Percentiles rank a stretch among this genome's conserved stretches.
These are phyloP conservation scores for Parapsyche elsis DNA, from an alignment of 1,140 invertebrate genomes.

Conservation along the genomic window DNA sequence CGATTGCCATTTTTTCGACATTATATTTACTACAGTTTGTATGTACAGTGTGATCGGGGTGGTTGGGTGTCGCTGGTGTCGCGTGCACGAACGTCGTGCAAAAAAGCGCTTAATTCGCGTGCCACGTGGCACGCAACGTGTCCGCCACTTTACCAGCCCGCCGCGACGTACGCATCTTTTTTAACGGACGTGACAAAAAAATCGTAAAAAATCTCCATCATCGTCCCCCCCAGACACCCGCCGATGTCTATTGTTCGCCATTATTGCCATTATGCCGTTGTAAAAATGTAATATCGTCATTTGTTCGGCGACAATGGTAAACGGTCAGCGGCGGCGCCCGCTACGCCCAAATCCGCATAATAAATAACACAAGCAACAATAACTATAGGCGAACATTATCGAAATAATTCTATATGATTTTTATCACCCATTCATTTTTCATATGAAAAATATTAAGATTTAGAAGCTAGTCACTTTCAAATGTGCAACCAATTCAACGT, in stretches of 20 bases:
- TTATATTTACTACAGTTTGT: not conserved
- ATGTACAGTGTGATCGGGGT: not conserved
- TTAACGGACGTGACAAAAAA: slow-evolving; percentile 1
- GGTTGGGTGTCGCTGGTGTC: slow-evolving; percentile 15
- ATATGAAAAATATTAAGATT: no score
- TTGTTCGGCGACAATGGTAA: slow-evolving; percentile 21
- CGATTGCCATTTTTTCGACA: no score
- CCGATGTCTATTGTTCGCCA: slow-evolving; percentile 14
- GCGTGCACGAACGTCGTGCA: slow-evolving; percentile 30
- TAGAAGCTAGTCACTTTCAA: no score
- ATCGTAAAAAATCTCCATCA: not conserved
- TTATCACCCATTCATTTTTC: no score
- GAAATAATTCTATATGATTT: no score
- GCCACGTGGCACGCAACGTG: slow-evolving; percentile 29
- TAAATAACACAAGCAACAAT: not conserved
- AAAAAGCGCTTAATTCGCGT: slow-evolving; percentile 35
- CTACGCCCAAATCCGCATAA: not conserved
- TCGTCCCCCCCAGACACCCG: not conserved
- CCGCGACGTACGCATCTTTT: not conserved
- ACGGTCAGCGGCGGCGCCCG: not conserved
- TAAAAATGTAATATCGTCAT: slow-evolving; percentile 40
- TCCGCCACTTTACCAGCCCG: not conserved
- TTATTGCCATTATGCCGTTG: slow-evolving; percentile 15
- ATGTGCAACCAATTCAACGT: no score
- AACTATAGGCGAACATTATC: no score